These are phyloP conservation scores for Ostrea edulis DNA, from an alignment of 1,140 invertebrate genomes.

Conservation along the genomic window DNA sequence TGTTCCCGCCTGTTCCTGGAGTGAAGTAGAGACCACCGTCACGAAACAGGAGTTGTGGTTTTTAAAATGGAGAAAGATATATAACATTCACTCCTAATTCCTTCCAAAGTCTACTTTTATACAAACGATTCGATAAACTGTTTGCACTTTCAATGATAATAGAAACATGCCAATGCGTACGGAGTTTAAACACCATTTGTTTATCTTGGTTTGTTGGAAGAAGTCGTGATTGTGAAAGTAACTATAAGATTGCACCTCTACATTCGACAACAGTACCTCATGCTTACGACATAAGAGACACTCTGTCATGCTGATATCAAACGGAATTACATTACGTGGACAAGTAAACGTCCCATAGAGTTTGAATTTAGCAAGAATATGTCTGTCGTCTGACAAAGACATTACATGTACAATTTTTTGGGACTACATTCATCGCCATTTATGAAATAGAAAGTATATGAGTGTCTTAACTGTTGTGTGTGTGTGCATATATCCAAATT, in stretches of 20 bases:
- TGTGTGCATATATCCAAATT: too few relatives aligned
- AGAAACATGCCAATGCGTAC: background rate
- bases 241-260: background rate
- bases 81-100: constrained; percentile 1
- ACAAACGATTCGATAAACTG: background rate
- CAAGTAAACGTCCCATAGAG: too few relatives aligned
- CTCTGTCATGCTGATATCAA: too few relatives aligned
- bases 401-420: too few relatives aligned
- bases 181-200: background rate
- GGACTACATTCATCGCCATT: too few relatives aligned
- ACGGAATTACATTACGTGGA: too few relatives aligned
- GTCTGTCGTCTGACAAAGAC: too few relatives aligned
- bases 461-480: too few relatives aligned
- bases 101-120: background rate
- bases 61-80: background rate
- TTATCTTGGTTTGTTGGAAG: background rate
- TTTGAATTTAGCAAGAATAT: too few relatives aligned
- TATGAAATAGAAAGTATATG: too few relatives aligned
- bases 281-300: too few relatives aligned
- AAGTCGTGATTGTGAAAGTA: background rate
- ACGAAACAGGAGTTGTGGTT: background rate
- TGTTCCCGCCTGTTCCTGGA: constrained; percentile 1
- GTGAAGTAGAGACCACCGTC: constrained; percentile 4
- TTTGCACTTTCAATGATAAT: background rate
- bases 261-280: background rate